Conservation (phyloP, 2,113 vertebrate genomes). For the Nothoprocta pentlandii region DNA sequence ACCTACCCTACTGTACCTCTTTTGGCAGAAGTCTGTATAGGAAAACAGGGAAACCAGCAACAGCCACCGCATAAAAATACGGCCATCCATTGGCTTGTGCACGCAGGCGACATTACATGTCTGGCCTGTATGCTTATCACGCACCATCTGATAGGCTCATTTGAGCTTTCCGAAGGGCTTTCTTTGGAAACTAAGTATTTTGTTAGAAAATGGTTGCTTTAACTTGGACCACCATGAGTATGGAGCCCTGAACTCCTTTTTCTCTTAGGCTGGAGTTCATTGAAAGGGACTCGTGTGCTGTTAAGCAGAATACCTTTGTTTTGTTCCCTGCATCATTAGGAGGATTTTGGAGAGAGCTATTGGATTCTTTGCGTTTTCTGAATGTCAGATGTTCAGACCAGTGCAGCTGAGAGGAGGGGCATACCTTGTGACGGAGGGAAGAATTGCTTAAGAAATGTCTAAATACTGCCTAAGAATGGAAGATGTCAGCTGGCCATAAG, state of each 20-base stretch:
- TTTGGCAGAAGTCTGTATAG: neutral
- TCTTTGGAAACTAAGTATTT: neutral
- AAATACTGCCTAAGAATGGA: neutral
- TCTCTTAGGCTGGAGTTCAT: neutral
- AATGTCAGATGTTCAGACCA: neutral
- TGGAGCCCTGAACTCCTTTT: neutral
- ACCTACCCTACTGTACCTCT: neutral
- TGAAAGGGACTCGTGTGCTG: neutral
- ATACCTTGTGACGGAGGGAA: neutral
- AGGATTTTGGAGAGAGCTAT: rapidly evolving
- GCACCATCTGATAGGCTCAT: neutral
- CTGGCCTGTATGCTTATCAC: neutral
- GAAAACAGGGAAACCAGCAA: neutral
- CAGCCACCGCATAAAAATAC: neutral
- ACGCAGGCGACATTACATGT: neutral
- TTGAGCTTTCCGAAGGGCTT: neutral
- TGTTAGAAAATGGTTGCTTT: neutral
- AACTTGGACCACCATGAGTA: neutral
- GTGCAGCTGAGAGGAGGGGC: neutral
- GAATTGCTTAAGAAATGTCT: neutral
- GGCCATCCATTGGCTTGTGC: neutral
- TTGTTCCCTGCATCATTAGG: neutral
- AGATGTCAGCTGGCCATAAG: neutral
- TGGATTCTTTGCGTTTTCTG: neutral
- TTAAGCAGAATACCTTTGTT: neutral